phyloP scores from a whole-genome alignment of 2,888 invertebrate genomes.

The Brachyptera risi region DNA sequence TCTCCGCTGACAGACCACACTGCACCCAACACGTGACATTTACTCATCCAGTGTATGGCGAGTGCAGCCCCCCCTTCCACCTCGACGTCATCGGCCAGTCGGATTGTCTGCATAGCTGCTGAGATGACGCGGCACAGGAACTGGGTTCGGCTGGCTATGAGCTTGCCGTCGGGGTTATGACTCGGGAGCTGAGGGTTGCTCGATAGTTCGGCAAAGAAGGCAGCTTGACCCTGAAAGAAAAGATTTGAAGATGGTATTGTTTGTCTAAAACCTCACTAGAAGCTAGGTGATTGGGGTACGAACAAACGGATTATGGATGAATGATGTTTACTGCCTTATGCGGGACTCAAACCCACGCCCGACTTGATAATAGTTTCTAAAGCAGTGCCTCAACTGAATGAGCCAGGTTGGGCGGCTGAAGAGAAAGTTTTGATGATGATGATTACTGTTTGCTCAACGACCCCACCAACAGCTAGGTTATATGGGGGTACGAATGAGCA shows the following conservation, averaged over 20 bases:
- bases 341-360: no score
- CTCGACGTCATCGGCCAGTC: conserved; percentile 17
- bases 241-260: conserved; percentile 10
- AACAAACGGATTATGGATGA: no score
- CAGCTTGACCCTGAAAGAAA: conserved; percentile 43
- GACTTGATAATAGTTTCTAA: no score
- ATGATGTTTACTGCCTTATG: no score
- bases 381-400: no score
- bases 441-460: no score
- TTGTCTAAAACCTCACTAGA: not conserved
- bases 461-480: no score
- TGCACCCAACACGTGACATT: conserved; percentile 64
- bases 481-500: no score
- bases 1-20: conserved; percentile 75
- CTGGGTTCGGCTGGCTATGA: conserved; percentile 62
- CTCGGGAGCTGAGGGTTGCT: conserved; percentile 54
- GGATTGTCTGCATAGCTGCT: conserved; percentile 69
- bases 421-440: no score
- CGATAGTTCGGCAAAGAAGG: conserved; percentile 51
- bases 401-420: no score
- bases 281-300: no score
- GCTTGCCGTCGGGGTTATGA: conserved; percentile 62
- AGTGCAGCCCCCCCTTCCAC: conserved; percentile 12
- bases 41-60: conserved; percentile 60
- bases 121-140: conserved; percentile 71